Evolutionary conservation across 2,888 invertebrate genomes (phyloP), one percentile per base, ranked within the genome.

Genomic region (Bugulina stolonifera): DNA sequence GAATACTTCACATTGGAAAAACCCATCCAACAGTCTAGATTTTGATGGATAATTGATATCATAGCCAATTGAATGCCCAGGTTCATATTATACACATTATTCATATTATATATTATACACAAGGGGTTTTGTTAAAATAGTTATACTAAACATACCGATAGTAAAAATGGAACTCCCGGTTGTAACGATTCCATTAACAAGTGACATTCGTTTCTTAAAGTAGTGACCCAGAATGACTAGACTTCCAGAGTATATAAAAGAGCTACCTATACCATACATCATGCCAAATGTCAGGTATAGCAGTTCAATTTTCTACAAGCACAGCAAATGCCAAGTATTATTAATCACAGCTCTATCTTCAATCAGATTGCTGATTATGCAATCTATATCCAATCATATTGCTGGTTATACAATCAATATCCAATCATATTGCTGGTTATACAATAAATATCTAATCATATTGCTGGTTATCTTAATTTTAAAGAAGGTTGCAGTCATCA

Each of bases 221-320:
- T 96, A 95, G 81, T 95, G 94, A 0, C 94, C 94, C 25, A 96
- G 87, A 76, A 96, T 93, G 57, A 93, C 93, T 69, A 96, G 85
- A 1, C 94, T 94, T 22, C 95, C 95, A 0, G 93, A 94, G 85
- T 96, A 95, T 0, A 92, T 91, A 69, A 94, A 86, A 0, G 94
- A 93, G 1, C 93, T 92, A 14, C 95, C 95, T 35, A 92, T 82
- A 0, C 95, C 95, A 77, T 93, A 92, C 88, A 94, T 89, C 35
- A 94, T 86, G 14, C 95, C 94, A 82, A 93, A 94, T 0, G 94
- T 94, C 74, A 94, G 87, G 84, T 90, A 93, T 72, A 95, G 88
- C 23, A 89, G 88, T 77, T 89, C 88, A 22, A 94, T 89, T 10
- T 43, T 43, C 43, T 18, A 43, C 18, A 43, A 10, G 5, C 43